Evolutionary conservation across 2,888 invertebrate genomes (phyloP), one percentile per base, ranked within the genome.

Genomic region (Galeopsomyia nigrocyanea): DNA sequence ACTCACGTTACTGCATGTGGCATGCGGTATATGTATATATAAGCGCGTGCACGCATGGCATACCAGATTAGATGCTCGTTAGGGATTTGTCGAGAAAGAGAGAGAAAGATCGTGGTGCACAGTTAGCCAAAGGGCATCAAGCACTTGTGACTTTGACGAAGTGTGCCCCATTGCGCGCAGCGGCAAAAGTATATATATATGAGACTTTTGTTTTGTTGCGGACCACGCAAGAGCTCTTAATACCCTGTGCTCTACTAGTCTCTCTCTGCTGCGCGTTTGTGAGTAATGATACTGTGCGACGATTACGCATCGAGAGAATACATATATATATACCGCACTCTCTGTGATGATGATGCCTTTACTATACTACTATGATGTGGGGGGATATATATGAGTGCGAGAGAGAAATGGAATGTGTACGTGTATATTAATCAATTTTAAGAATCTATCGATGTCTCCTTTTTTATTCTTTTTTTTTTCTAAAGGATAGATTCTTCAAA

Each of bases 1-100:
- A 17, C 19, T 17, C 17, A 19, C 19, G 53, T 53, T 3, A 2
- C 5, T 26, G 26, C 26, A 26, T 26, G 26, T 5, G 26, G 19
- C 19, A 53, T 19, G 53, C 9, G 17, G 53, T n/a, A 53, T 53
- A n/a, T 17, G 53, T 76, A 75, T 76, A 77, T 76, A 76, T 77
- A 73, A 67, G 57, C 68, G 70, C 71, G 71, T 63, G 50, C 69
- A 53, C 50, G 68, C 47, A 53, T 17, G 46, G 74, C 74, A 74
- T 71, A 66, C 71, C 61, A 75, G 71, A 76, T 71, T 75, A 74
- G 73, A 71, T 77, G 76, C 76, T 75, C 77, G 77, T 75, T 76
- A 77, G 75, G 39, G 75, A 76, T 76, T 64, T 78, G 39, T 71
- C 71, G 62, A 65, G 56, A 53, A 19, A 65, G 61, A 60, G 39